Percentiles rank a stretch among this genome's conserved stretches.
Conservation (phyloP, 2,113 vertebrate species). For the Bubo blakistoni region DNA sequence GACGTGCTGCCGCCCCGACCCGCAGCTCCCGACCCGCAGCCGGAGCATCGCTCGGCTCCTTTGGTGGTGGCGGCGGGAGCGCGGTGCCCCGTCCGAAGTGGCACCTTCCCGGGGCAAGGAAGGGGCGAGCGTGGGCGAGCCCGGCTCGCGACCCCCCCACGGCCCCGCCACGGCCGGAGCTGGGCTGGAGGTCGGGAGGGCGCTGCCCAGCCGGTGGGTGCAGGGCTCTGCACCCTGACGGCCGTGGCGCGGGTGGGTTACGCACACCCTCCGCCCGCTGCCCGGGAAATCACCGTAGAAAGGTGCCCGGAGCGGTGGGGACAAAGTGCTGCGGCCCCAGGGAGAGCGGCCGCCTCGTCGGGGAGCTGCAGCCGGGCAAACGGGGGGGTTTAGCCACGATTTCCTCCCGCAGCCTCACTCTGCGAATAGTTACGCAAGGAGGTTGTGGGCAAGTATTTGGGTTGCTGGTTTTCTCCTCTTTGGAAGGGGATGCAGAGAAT, state of each 20-base stretch:
- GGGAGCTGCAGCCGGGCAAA: not conserved
- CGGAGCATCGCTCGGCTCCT: not conserved
- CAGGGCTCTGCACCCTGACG: not conserved
- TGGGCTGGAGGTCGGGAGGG: not conserved
- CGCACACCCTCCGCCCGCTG: not conserved
- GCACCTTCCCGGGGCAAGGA: accelerated
- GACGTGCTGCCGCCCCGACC: not conserved
- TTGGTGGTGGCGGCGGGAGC: not conserved
- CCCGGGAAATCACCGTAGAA: not conserved
- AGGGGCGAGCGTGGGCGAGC: not conserved
- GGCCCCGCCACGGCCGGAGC: accelerated
- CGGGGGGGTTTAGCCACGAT: accelerated
- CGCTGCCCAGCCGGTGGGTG: not conserved
- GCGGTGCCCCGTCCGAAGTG: accelerated
- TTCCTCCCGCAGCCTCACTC: not conserved
- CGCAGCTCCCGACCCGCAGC: no score
- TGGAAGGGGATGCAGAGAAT: not conserved
- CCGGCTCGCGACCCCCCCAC: not conserved
- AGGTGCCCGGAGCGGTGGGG: not conserved
- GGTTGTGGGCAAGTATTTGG: not conserved
- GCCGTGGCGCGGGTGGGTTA: not conserved
- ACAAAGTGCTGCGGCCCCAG: accelerated
- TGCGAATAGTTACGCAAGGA: not conserved
- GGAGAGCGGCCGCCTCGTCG: accelerated
- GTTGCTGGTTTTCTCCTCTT: not conserved